Evolutionary conservation across 2,113 vertebrate species (phyloP), one percentile per base, ranked within the genome.

Genomic region (Sander vitreus): DNA sequence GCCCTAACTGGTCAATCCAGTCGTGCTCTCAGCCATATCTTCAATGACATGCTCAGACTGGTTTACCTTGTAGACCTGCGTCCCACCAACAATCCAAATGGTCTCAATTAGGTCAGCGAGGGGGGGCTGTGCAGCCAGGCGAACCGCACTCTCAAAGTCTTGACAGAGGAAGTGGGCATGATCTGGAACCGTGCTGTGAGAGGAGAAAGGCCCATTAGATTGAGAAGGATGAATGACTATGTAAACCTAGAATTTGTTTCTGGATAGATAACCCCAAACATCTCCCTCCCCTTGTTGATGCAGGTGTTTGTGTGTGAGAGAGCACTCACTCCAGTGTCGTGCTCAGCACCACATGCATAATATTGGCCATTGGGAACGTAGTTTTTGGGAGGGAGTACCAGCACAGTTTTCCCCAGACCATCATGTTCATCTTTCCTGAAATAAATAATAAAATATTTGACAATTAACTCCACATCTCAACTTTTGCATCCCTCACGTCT

Each of bases 81-180:
- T 71, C 25, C 96, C 96, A 30, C 96, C 96, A 54, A 91, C 63
- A 9, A 96, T 27, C 96, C 96, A 96, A 68, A 96, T 91, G 59
- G 91, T 96, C 88, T 96, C 96, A 66, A 96, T 77, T 21, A 92
- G 48, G 15, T 94, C 91, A 69, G 72, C 64, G 0, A 96, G 91
- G 0, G 94, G 91, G 16, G 85, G 83, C 39, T 75, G 71, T 0
- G 88, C 84, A 6, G 85, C 92, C 51, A 96, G 58, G 19, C 36
- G 64, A 19, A 94, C 15, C 0, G 89, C 93, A 0, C 91, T 92
- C 8, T 89, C 84, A 70, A 96, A 93, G 81, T 95, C 91, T 6
- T n/a, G 27, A 78, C 93, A 92, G 30, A 96, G 18, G 53, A 95
- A 95, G 79, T 96, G 91, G 1, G 93, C 94, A 2, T 90, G 75